Base-by-base conservation (phyloP, 1,140 invertebrate genomes). In the Medauroidea extradentata region DNA sequence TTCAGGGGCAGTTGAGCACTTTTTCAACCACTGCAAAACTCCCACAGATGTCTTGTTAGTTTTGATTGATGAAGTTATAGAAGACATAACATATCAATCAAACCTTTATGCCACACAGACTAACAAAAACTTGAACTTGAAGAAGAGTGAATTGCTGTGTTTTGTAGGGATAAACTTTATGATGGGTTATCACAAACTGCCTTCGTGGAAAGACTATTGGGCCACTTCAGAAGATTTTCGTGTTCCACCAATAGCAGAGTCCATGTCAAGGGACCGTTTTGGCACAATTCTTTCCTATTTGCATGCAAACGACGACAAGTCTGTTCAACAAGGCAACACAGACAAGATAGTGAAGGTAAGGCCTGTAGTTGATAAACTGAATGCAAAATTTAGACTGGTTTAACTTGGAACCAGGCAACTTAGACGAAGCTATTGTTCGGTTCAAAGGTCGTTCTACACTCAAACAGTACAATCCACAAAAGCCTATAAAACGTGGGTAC, bases 141-240 rank as follows among this genome's bases (percentile, higher is more conserved):
- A 63, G 63, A 65, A 59, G 43, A 57, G 65, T 38, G 69, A 71
- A 67, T 63, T 69, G 2, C 55, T 66, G 50, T 59, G 61, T 60
- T 72, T 72, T 65, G 65, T 71, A 29, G 68, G 64, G 48, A 69
- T 69, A 58, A 71, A 67, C n/a, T 71, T 70, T 61, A 65, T 65
- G 59, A 71, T 70, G 64, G 63, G 24, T n/a, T 51, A 51, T 25
- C 48, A 51, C n/a, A 25, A 51, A 51, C 23, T 51, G 3, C 48
- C 48, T 4, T 51, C 48, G 14, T 51, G 48, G 48, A 51, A 51
- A 25, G 18, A 51, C n/a, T 21, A 51, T 25, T 51, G 48, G 16
- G 5, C 16, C 23, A 51, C 48, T 21, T n/a, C 14, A 4, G 16
- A 24, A 23, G 48, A 24, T 5, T 24, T 51, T n/a, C 14, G 23